These are phyloP conservation scores for Dipodomys ordii DNA, from an alignment of 2,113 vertebrate species.

Conservation along the genomic window DNA sequence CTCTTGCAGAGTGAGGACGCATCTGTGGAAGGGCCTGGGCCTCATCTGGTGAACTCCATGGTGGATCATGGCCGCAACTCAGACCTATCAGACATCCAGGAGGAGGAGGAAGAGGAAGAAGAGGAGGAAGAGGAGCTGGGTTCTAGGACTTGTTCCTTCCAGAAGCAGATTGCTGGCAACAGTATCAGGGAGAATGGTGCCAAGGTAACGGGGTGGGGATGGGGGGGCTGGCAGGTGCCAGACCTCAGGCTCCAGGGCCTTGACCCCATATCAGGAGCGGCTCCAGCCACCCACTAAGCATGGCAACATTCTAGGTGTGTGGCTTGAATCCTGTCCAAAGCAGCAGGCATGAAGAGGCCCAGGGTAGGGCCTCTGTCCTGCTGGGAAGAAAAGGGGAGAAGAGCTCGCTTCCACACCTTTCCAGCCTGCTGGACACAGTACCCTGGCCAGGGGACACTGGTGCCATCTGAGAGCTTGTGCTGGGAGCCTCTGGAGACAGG, in stretches of 20 bases:
- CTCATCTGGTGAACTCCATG: constrained; percentile 83
- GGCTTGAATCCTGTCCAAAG: not conserved
- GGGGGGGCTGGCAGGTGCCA: constrained; percentile 2
- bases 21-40: constrained; percentile 80
- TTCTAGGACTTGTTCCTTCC: constrained; percentile 78
- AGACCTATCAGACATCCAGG: constrained; percentile 97
- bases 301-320: constrained; percentile 44
- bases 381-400: not conserved
- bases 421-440: not conserved
- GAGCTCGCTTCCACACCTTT: not conserved
- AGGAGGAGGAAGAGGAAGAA: constrained; percentile 98
- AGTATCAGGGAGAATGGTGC: constrained; percentile 82
- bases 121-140: constrained; percentile 90
- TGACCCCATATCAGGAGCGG: not conserved
- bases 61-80: constrained; percentile 93
- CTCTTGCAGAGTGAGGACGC: constrained; percentile 84
- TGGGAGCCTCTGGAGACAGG: not conserved
- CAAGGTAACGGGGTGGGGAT: constrained; percentile 88
- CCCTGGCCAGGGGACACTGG: not conserved
- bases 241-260: not conserved
- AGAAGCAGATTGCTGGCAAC: constrained; percentile 76
- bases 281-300: not conserved
- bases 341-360: not conserved
- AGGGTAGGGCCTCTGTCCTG: not conserved
- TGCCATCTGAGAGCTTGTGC: not conserved